Base-by-base conservation (phyloP, 2,888 invertebrate genomes). In the Xylota sylvarum region DNA sequence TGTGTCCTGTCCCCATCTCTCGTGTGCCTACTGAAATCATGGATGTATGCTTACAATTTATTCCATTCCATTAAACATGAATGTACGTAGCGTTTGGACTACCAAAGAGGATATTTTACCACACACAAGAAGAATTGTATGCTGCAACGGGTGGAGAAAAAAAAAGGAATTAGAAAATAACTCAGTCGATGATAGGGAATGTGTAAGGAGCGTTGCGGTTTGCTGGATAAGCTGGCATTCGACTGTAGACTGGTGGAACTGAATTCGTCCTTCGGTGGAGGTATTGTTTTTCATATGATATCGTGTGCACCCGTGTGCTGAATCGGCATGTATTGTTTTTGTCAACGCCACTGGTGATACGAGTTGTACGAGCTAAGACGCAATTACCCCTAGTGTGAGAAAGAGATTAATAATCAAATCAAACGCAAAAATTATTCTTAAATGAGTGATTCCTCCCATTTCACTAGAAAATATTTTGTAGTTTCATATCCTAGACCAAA, bases 1-100 rank as follows among this genome's bases (percentile, higher is more conserved):
- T 40, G 43, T 27, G 35, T 52, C 48, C 40, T 50, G 23, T 23
- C 23, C 48, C 40, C 56, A 32, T 23, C 23, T 23, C 23, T 35
- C 70, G 62, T 55, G 46, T 65, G 70, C 64, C 64, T 56, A 62
- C 55, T 79, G 62, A 43, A 76, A 19, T 80, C 84, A 80, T 65
- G 76, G 64, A 70, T 85, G 80, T 76, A 64, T 80, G 80, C 69
- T 76, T 65, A 80, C 74, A 85, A 76, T 85, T 80, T 80, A 80
- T 85, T 85, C 80, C 80, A 64, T 69, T 74, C 70, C 84, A 85
- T 85, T 85, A 46, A 76, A 85, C 76, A 55, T 80, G 74, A 85
- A 80, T 76, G 27, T 43, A 72, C 46, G 17, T 48, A 48, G 14
- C 30, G 46, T 27, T 32, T 10, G 46, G 14, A 10, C 30, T 30